These are phyloP conservation scores for Apostichopus californicus DNA, from an alignment of 35 echinoderm and acorn worm species.

Conservation along the genomic window DNA sequence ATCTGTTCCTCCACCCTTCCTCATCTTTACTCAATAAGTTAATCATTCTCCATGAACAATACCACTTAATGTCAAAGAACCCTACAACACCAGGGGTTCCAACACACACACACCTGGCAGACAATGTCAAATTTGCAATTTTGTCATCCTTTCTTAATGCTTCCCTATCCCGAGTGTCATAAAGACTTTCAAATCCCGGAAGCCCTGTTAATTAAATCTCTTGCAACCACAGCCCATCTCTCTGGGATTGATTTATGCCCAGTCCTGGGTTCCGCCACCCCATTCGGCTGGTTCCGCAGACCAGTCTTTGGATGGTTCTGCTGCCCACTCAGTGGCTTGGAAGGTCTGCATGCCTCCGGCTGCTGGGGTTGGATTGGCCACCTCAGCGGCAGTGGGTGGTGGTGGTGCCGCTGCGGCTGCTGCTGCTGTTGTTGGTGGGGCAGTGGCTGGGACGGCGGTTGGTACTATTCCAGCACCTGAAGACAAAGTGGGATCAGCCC, in stretches of 20 bases:
- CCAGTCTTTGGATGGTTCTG: constrained; percentile 62
- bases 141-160: neutral
- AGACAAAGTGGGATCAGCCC: constrained; percentile 5
- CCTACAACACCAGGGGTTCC: neutral
- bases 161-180: neutral
- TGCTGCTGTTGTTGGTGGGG: neutral
- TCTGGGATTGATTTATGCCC: constrained; percentile 19
- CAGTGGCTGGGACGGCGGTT: neutral
- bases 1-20: neutral
- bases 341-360: constrained; percentile 19
- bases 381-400: neutral
- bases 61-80: no score
- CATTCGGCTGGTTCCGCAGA: constrained; percentile 31
- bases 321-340: constrained; percentile 23
- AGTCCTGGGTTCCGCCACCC: constrained; percentile 49
- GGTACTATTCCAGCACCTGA: neutral
- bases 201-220: neutral
- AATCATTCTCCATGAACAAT: neutral
- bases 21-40: neutral
- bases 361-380: neutral
- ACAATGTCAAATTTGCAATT: neutral
- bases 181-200: neutral
- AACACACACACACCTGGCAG: neutral
- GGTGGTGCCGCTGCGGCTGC: neutral
- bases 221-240: no score